Conservation (phyloP, 2,113 vertebrate genomes). For the Nycticryphes semicollaris region DNA sequence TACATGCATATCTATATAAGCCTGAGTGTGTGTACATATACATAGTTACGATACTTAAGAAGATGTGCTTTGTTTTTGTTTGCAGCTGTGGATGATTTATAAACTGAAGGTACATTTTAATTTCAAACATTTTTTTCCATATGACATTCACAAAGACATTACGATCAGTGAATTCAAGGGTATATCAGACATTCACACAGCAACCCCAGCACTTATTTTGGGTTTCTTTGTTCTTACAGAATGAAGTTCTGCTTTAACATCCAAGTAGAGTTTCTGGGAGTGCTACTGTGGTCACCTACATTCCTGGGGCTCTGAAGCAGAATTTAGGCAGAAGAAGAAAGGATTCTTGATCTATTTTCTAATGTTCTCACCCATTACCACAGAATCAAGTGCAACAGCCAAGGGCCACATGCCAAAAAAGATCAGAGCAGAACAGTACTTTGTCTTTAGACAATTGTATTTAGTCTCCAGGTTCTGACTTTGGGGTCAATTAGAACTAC, state of each 20-base stretch:
- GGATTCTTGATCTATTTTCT: neutral
- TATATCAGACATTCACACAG: neutral
- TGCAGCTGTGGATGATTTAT: neutral
- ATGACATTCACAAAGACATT: neutral
- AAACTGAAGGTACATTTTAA: neutral
- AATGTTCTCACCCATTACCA: neutral
- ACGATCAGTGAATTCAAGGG: neutral
- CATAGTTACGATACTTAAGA: neutral
- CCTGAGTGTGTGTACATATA: neutral
- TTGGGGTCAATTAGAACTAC: neutral
- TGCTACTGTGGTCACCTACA: neutral
- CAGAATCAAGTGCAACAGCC: neutral
- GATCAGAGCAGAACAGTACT: neutral
- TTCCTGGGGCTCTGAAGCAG: neutral
- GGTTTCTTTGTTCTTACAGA: neutral
- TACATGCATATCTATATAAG: neutral
- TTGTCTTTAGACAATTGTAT: neutral
- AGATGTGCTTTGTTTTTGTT: neutral
- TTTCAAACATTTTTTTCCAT: neutral
- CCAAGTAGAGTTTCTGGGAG: neutral
- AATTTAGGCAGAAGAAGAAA: neutral
- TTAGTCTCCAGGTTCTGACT: neutral
- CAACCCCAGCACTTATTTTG: neutral
- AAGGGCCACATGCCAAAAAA: neutral
- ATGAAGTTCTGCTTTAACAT: neutral